Evolutionary conservation across 2,888 invertebrate species (phyloP).

Genomic region (Amphipyra berbera): DNA sequence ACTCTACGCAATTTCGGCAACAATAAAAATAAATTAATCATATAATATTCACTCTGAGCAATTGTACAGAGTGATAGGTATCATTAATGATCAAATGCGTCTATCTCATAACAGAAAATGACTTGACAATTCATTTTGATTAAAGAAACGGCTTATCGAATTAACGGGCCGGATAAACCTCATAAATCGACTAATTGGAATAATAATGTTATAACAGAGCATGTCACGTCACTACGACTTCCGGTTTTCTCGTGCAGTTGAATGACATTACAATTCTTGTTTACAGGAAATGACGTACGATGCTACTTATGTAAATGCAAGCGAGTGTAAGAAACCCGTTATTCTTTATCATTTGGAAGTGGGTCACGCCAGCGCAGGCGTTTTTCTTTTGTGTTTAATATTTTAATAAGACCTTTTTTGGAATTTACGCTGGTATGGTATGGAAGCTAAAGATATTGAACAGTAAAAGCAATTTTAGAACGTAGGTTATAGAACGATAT

Average conservation of each 20-base stretch:
- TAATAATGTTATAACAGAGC: conserved; percentile 37
- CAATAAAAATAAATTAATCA: no score
- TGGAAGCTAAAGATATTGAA: no score
- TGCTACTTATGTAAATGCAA: conserved; percentile 30
- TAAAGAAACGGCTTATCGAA: conserved; percentile 25
- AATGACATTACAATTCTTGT: conserved; percentile 55
- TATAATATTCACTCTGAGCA: not conserved
- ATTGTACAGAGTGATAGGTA: not conserved
- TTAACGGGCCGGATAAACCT: conserved; percentile 43
- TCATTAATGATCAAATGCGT: conserved; percentile 7
- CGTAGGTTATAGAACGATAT: no score
- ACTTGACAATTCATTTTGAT: conserved; percentile 35
- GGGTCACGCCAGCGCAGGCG: conserved; percentile 26
- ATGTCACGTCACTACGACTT: conserved; percentile 41
- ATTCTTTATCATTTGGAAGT: conserved; percentile 51
- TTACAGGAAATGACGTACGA: conserved; percentile 59
- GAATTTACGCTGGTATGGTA: no score
- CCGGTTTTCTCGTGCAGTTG: conserved; percentile 51
- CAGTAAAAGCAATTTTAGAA: no score
- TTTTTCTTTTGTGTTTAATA: conserved; percentile 14
- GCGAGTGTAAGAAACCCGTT: conserved; percentile 43
- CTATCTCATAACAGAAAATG: conserved; percentile 31
- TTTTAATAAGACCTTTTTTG: conserved; percentile 10
- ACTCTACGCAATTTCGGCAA: no score
- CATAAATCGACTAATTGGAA: conserved; percentile 48